phyloP scores from a whole-genome alignment of 2,888 invertebrate species.

The Melinaea menophilus region DNA sequence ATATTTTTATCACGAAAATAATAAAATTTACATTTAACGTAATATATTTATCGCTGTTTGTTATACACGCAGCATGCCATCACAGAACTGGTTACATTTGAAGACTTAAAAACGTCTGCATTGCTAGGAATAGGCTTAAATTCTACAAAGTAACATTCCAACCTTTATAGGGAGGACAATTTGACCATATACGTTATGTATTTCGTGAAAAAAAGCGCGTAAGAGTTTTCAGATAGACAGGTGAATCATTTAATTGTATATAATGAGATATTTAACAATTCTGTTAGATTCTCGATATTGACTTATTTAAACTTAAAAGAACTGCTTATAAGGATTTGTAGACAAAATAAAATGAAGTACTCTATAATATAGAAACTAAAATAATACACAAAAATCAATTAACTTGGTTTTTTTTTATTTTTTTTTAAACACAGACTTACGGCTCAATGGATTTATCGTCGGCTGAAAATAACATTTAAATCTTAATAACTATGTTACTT shows the following conservation, averaged over 20 bases:
- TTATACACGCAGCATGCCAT: slow-evolving; percentile 14
- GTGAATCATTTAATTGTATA: slow-evolving; percentile 2
- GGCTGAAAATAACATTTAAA: no score
- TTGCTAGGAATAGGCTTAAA: slow-evolving; percentile 17
- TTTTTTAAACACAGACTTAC: no score
- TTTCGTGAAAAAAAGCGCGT: background rate
- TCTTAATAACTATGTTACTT: no score
- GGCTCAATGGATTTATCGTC: no score
- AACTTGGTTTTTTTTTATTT: no score
- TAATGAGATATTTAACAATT: background rate
- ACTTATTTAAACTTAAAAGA: background rate
- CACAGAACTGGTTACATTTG: slow-evolving; percentile 23
- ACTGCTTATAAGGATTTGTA: no score
- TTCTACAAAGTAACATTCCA: slow-evolving; percentile 15
- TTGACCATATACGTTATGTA: slow-evolving; percentile 4
- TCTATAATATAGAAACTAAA: no score
- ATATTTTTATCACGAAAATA: slow-evolving; percentile 9
- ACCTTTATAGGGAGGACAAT: slow-evolving; percentile 14
- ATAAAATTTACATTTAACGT: slow-evolving; percentile 9
- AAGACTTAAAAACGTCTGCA: slow-evolving; percentile 22
- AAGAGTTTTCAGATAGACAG: slow-evolving; percentile 3
- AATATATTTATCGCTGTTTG: slow-evolving; percentile 19
- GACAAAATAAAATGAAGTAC: no score
- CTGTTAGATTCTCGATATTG: background rate
- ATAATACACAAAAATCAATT: no score